phyloP scores from a whole-genome alignment of 2,797 vertebrate genomes.

The Lindbergichthys nudifrons region DNA sequence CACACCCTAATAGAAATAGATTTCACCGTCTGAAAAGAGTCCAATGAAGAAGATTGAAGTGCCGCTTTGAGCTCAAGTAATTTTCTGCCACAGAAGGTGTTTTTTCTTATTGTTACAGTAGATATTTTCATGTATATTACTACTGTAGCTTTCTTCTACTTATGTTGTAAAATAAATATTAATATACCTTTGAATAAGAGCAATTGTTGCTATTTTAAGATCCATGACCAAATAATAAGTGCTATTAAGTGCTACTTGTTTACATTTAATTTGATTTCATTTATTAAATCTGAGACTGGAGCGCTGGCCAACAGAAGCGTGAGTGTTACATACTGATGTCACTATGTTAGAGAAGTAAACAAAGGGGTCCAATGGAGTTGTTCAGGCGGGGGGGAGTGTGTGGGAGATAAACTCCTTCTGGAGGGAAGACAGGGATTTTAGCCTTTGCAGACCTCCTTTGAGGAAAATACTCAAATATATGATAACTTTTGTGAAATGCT shows the following conservation, averaged over 20 bases:
- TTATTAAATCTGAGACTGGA: no score
- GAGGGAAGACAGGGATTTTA: no score
- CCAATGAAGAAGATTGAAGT: slow-evolving; percentile 17
- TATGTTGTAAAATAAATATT: not conserved
- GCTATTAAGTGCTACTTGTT: not conserved
- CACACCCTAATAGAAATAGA: slow-evolving; percentile 12
- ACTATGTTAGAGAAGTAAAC: no score
- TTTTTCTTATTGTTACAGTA: slow-evolving; percentile 2
- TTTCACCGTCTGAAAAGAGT: slow-evolving; percentile 18
- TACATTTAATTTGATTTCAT: not conserved
- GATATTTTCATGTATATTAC: not conserved
- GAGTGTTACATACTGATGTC: no score
- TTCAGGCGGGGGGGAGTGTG: no score
- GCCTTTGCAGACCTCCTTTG: not conserved
- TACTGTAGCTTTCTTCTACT: not conserved
- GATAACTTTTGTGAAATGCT: not conserved
- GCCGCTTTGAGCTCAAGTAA: slow-evolving; percentile 20
- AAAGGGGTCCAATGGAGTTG: no score
- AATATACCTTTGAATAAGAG: not conserved
- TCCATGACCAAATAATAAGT: not conserved
- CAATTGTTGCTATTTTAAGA: not conserved
- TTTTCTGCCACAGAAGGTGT: slow-evolving; percentile 5
- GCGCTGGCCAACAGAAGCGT: no score
- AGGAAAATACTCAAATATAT: not conserved
- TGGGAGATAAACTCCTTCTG: no score